A percentile compares a stretch with the other conserved stretches of the same genome.
These are phyloP conservation scores for Tetheella fluctuosa DNA, from an alignment of 2,888 invertebrate genomes.

Conservation along the genomic window DNA sequence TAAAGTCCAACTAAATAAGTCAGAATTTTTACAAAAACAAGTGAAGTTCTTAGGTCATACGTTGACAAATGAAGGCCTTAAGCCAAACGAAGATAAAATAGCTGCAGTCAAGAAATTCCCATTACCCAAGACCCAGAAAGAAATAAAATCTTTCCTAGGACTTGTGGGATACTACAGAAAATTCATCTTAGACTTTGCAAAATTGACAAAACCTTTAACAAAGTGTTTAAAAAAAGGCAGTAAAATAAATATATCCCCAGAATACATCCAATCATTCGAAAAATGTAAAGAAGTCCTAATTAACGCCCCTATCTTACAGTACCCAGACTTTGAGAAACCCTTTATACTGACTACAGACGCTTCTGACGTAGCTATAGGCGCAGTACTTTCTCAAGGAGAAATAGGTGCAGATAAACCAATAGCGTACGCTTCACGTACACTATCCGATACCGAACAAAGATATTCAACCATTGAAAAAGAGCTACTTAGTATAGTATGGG, in stretches of 20 bases:
- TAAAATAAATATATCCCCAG: conserved; percentile 20
- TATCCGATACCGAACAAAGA: no score
- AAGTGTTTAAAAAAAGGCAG: conserved; percentile 33
- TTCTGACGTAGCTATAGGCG: no score
- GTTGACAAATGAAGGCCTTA: conserved; percentile 31
- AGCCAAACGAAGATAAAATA: conserved; percentile 42
- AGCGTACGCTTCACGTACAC: no score
- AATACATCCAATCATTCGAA: conserved; percentile 33
- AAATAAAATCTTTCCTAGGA: conserved; percentile 39
- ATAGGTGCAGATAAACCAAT: no score
- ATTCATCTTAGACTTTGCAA: conserved; percentile 37
- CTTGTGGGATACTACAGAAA: conserved; percentile 36
- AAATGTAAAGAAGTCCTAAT: conserved; percentile 42
- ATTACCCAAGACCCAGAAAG: conserved; percentile 32
- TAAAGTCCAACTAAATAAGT: conserved; percentile 34
- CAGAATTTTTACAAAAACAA: conserved; percentile 31
- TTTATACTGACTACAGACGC: no score
- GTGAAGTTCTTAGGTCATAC: conserved; percentile 28
- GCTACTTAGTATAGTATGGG: no score
- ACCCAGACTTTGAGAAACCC: conserved; percentile 48
- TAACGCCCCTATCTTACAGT: conserved; percentile 49
- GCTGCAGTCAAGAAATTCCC: conserved; percentile 33
- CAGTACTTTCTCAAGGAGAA: no score
- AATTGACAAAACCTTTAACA: conserved; percentile 31
- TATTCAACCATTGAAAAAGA: no score